Conservation (phyloP, 2,797 vertebrate genomes). For the Mormyrus proboscirostris region DNA sequence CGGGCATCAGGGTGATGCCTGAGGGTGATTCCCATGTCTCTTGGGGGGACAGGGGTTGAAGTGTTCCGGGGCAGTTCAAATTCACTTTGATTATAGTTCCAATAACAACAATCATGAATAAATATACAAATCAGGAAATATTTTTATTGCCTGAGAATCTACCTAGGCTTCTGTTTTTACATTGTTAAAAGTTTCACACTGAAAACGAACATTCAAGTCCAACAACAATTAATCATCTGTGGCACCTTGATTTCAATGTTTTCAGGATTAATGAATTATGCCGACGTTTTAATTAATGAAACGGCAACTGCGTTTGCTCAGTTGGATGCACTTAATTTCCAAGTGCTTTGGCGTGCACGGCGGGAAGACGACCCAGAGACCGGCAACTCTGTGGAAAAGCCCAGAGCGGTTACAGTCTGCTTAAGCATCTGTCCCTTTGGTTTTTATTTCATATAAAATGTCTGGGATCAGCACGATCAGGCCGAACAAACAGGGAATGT, state of each 20-base stretch:
- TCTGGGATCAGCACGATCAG: no score
- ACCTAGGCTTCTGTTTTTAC: background rate
- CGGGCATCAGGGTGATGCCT: background rate
- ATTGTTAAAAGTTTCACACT: conserved; percentile 21
- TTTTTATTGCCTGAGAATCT: background rate
- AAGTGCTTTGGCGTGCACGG: background rate
- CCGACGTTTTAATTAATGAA: conserved; percentile 34
- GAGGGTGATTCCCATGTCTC: background rate
- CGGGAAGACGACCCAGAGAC: background rate
- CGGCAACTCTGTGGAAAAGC: background rate
- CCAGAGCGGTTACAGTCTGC: background rate
- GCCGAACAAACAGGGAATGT: no score
- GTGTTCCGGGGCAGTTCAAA: background rate
- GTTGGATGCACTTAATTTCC: conserved; percentile 24
- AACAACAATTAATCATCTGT: conserved; percentile 30
- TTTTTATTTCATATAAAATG: no score
- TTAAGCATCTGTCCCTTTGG: no score
- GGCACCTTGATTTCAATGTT: conserved; percentile 34
- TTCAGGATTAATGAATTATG: conserved; percentile 29
- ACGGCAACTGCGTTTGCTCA: conserved; percentile 20
- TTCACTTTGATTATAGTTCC: background rate
- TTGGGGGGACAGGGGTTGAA: background rate
- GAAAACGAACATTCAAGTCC: conserved; percentile 25
- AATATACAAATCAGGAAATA: background rate
- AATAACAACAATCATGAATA: background rate